These are phyloP conservation scores for Micromesistius poutassou DNA, from an alignment of 2,797 vertebrate species.

Conservation along the genomic window DNA sequence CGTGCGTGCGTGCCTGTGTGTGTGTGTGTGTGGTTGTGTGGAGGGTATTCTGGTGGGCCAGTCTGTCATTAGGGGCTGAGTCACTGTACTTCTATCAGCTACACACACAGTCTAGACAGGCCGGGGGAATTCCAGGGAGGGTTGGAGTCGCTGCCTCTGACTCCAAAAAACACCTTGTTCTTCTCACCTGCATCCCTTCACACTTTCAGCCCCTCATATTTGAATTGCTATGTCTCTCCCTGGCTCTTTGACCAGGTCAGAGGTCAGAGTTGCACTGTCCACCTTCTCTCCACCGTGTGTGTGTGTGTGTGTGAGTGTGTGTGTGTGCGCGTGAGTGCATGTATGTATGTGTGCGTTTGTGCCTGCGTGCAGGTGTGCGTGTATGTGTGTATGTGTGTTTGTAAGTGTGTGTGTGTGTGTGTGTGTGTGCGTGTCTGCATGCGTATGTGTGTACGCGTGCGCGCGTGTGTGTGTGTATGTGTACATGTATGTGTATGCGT, in stretches of 20 bases:
- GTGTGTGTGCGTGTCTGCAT: constrained; percentile 30
- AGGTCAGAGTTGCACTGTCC: background rate
- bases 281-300: background rate
- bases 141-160: background rate
- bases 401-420: constrained; percentile 14
- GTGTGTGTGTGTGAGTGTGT: background rate
- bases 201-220: background rate
- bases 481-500: constrained; percentile 21
- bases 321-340: background rate
- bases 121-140: constrained; percentile 57
- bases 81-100: constrained; percentile 38
- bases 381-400: constrained; percentile 53
- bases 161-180: background rate
- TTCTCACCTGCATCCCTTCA: background rate
- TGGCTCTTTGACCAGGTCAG: background rate
- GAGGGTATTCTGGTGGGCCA: constrained; percentile 53
- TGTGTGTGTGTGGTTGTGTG: constrained; percentile 14
- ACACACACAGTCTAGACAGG: constrained; percentile 24
- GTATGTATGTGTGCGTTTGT: background rate
- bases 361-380: constrained; percentile 47
- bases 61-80: constrained; percentile 67
- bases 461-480: constrained; percentile 21
- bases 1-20: constrained; percentile 14
- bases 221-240: background rate
- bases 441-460: constrained; percentile 22